Evolutionary conservation across 2,113 vertebrate species (phyloP).

Genomic region (Thinocorus orbignyianus): DNA sequence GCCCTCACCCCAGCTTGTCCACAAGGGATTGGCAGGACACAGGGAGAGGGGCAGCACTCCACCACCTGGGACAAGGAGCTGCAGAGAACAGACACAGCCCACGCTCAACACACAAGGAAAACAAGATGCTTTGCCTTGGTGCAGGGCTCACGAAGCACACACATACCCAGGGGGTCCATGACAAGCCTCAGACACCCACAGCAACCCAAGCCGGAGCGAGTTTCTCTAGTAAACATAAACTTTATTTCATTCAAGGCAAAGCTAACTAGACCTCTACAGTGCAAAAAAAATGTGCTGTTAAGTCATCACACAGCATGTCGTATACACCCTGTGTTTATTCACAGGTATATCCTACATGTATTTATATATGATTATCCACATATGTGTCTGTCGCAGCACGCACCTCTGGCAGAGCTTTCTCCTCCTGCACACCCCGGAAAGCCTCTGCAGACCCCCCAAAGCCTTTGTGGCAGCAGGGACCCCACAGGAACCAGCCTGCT

Average conservation of each 20-base stretch:
- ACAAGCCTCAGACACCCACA: background rate
- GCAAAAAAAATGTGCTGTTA: slow-evolving; percentile 55
- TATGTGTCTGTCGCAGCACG: background rate
- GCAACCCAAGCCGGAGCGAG: background rate
- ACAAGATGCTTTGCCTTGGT: accelerated
- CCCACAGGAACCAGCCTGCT: accelerated
- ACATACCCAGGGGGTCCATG: accelerated
- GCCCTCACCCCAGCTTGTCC: background rate
- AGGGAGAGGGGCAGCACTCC: background rate
- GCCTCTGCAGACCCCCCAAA: background rate
- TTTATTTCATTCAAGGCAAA: slow-evolving; percentile 79
- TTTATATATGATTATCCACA: background rate
- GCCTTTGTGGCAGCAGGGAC: background rate
- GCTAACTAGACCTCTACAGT: slow-evolving; percentile 70
- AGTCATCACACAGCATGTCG: background rate
- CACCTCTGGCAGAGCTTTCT: background rate
- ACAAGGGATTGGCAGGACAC: background rate
- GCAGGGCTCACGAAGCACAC: accelerated
- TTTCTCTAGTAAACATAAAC: slow-evolving; percentile 64
- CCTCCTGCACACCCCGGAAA: accelerated
- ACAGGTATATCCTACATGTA: background rate
- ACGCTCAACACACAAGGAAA: accelerated
- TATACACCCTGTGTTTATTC: background rate
- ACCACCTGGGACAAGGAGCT: accelerated
- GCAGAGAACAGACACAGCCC: too few relatives aligned